These are phyloP conservation scores for Diachrysia chrysitis DNA, from an alignment of 2,888 invertebrate genomes.

Conservation along the genomic window DNA sequence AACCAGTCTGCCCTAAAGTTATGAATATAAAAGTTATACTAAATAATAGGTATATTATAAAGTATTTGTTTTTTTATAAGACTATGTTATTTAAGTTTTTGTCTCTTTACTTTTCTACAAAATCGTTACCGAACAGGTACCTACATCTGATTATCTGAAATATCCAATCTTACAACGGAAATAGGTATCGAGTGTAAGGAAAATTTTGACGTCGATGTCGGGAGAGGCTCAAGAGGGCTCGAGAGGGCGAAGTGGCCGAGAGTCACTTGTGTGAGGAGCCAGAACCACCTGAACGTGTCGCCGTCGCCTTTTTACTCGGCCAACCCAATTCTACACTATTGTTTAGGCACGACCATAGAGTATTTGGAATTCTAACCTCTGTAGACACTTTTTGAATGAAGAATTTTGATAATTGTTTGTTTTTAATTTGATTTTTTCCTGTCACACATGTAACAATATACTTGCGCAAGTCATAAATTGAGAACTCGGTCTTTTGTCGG, in stretches of 20 bases:
- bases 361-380: constrained; percentile 55
- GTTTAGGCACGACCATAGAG: constrained; percentile 63
- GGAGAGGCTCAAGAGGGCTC: constrained; percentile 70
- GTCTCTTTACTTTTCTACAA: not conserved
- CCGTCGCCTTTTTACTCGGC: constrained; percentile 67
- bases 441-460: too few relatives aligned
- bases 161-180: constrained; percentile 54
- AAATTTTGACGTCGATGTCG: constrained; percentile 72
- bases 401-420: constrained; percentile 10
- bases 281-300: constrained; percentile 75
- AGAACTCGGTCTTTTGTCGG: too few relatives aligned
- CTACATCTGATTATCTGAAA: constrained; percentile 44
- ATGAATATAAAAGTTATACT: not conserved
- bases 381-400: constrained; percentile 25
- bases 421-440: constrained; percentile 24
- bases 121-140: constrained; percentile 10
- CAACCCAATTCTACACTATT: constrained; percentile 71
- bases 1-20: not conserved
- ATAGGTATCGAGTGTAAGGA: constrained; percentile 64
- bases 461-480: too few relatives aligned
- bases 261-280: constrained; percentile 62
- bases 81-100: constrained; percentile 18
- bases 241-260: constrained; percentile 64
- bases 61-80: too few relatives aligned
- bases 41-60: not conserved